Percentiles rank a stretch among this genome's conserved stretches.
Evolutionary conservation across 2,797 vertebrate species (phyloP).

Genomic region (Alfaro cultratus): DNA sequence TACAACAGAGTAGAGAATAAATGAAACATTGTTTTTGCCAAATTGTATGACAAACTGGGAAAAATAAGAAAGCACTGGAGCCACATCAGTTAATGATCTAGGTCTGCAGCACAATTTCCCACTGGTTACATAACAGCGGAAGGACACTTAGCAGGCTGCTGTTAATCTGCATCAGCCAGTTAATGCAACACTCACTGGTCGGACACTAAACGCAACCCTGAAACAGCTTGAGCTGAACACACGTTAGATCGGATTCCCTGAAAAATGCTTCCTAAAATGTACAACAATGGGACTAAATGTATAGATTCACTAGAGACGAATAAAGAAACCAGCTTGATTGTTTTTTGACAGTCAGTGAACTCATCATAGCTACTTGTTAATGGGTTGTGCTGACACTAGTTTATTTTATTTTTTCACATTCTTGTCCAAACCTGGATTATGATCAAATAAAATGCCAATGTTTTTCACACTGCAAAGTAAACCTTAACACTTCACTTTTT

Average conservation of each 20-base stretch:
- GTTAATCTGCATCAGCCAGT: conserved; percentile 39
- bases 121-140: conserved; percentile 43
- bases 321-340: not conserved
- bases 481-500: not conserved
- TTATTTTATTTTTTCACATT: not conserved
- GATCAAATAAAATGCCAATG: not conserved
- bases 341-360: not conserved
- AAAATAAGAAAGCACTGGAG: not conserved
- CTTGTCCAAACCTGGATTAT: not conserved
- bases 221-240: not conserved
- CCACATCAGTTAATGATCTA: conserved; percentile 12
- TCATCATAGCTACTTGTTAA: not conserved
- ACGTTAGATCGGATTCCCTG: not conserved
- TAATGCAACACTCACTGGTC: conserved; percentile 15
- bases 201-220: conserved; percentile 1
- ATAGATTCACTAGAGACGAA: not conserved
- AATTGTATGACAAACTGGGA: not conserved
- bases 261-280: not conserved
- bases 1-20: conserved; percentile 6
- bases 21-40: not conserved
- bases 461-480: not conserved
- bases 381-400: not conserved
- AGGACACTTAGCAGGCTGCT: conserved; percentile 23
- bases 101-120: conserved; percentile 15
- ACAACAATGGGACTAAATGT: not conserved